Evolutionary conservation across 2,888 invertebrate species (phyloP), one percentile per base, ranked within the genome.

Genomic region (Agonopterix arenella): DNA sequence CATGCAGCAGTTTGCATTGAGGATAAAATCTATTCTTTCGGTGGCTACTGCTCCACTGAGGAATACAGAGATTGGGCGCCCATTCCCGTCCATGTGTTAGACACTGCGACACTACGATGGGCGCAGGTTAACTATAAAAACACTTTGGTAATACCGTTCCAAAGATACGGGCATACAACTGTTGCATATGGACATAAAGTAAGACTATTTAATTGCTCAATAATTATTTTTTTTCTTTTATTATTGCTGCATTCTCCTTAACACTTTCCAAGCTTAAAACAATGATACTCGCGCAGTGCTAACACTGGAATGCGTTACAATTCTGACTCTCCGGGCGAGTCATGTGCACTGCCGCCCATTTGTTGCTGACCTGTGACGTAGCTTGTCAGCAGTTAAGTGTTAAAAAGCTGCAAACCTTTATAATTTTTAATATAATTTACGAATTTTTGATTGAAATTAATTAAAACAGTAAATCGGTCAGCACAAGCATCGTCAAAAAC

Each of bases 81-180:
- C 0, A 97, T 98, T 73, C 97, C 97, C 72, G 94, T 97, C 1
- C 95, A 97, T 80, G 91, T 96, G 10, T 84, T 98, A 16, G 93
- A 97, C 70, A 95, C 95, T 49, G 88, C 93, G 76, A 91, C 92
- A 28, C 83, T 90, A 63, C 85, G 90, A 63, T 93, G 94, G 94
- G 79, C 89, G 0, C 61, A 81, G 11, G 79, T 92, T n/a, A 81
- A 63, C 66, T 90, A 70, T 84, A 90, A 68, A 78, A 90, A 71
- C 80, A 88, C 59, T 59, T 76, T 64, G 83, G 82, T 90, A 45
- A 90, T 92, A 45, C 96, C 96, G 0, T 96, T 94, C 72, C 96
- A 96, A 80, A 91, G 96, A 60, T 98, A 98, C 82, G 98, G 98
- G 0, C 98, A 98, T 74, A 95, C 97, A n/a, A 95, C 95, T 45